Base-by-base conservation (phyloP, 2,888 invertebrate genomes). In the Lepeophtheirus nordmannii region DNA sequence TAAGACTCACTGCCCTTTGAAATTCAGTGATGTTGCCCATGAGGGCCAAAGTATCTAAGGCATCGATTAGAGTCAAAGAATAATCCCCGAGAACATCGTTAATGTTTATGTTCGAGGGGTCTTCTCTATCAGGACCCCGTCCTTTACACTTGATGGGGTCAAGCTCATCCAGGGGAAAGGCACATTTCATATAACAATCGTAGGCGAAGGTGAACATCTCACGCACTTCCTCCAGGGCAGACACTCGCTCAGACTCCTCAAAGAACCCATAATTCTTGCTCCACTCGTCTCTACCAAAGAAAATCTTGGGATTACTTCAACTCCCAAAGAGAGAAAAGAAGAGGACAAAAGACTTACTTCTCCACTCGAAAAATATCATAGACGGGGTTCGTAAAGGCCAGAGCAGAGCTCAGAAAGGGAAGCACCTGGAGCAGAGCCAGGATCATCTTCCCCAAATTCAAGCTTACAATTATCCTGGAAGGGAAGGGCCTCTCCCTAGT, bases 71-170 rank as follows among this genome's bases (percentile, higher is more conserved):
- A 5, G 81, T 82, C 53, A 83, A 74, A 56, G 80, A 79, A 72
- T 81, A 83, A 71, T 82, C 82, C 56, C 83, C 83, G 7, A 83
- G 75, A 10, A 80, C 81, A 75, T 83, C 83, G 74, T 83, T 83
- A 67, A 83, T 82, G 72, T 83, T 83, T 69, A 83, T 81, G 72
- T 83, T 83, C 67, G 78, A 78, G 10, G 65, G 65, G 40, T 65
- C 23, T 14, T 17, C 58, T 10, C 37, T 20, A 23, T 65, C 65
- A 14, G 65, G 65, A 11, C 65, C 65, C 7, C 65, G 30, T n/a
- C 65, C 65, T n/a, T 9, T 30, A 39, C 65, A 65, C 70, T 80
- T 76, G 68, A 83, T 80, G 1, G 83, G 83, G 73, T 83, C 80
- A 17, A 83, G 73, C 72, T 83, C 82, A 73, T 83, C 83, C 69